A percentile compares a stretch with the other conserved stretches of the same genome.
phyloP scores from a whole-genome alignment of 2,888 invertebrate genomes.

The Thera obeliscata region DNA sequence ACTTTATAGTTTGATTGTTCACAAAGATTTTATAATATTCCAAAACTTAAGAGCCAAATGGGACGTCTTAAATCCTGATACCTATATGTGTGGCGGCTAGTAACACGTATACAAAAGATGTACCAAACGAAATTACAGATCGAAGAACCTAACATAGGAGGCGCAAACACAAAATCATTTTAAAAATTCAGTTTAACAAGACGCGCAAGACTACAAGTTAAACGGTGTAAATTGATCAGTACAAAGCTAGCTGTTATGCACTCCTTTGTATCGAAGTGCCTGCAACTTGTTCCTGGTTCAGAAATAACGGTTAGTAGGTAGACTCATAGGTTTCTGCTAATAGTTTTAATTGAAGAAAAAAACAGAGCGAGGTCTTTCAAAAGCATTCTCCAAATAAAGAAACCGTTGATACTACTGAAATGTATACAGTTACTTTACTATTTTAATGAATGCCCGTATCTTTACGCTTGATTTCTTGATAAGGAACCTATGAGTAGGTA shows the following conservation, averaged over 20 bases:
- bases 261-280: conserved; percentile 44
- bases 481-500: conserved; percentile 37
- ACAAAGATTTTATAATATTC: too few relatives aligned
- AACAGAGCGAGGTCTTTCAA: conserved; percentile 29
- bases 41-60: too few relatives aligned
- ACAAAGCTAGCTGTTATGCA: conserved; percentile 54
- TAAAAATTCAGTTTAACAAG: neutral
- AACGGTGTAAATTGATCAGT: conserved; percentile 52
- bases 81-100: too few relatives aligned
- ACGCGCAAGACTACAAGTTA: conserved; percentile 42
- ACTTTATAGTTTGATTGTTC: too few relatives aligned
- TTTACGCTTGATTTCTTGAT: conserved; percentile 36
- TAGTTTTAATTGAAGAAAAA: conserved; percentile 25
- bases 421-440: neutral
- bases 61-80: too few relatives aligned
- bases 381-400: conserved; percentile 12
- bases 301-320: conserved; percentile 25
- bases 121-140: too few relatives aligned
- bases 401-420: conserved; percentile 1
- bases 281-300: conserved; percentile 24
- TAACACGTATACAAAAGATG: too few relatives aligned
- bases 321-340: conserved; percentile 19
- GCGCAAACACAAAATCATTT: too few relatives aligned
- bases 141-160: too few relatives aligned
- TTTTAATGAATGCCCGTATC: conserved; percentile 25